Percentiles rank a stretch among this genome's conserved stretches.
phyloP scores from a whole-genome alignment of 2,888 invertebrate species.

The Eupithecia subumbrata region DNA sequence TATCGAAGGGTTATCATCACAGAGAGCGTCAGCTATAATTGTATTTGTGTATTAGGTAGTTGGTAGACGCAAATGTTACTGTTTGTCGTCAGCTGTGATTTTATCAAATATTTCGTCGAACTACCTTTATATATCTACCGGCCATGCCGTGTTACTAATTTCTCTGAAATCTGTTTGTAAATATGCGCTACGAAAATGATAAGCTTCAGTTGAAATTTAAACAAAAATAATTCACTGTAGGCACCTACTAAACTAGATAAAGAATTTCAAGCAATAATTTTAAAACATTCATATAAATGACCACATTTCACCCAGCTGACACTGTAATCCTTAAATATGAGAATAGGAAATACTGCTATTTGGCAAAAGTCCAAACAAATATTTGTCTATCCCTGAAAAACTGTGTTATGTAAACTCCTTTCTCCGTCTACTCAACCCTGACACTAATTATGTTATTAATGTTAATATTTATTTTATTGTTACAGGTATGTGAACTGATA shows the following conservation, averaged over 20 bases:
- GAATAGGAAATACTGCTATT: slow-evolving; percentile 29
- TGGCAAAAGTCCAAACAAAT: slow-evolving; percentile 40
- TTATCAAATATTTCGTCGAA: slow-evolving; percentile 1
- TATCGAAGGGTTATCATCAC: slow-evolving; percentile 41
- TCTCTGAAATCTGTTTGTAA: background rate
- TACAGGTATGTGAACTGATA: slow-evolving; percentile 51
- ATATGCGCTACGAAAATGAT: background rate
- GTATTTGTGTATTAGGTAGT: background rate
- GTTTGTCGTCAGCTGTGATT: slow-evolving; percentile 16
- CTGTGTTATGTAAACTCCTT: slow-evolving; percentile 48
- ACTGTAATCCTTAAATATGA: slow-evolving; percentile 33
- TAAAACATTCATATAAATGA: background rate
- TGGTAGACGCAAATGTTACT: slow-evolving; percentile 23
- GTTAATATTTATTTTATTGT: slow-evolving; percentile 46
- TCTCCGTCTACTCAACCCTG: slow-evolving; percentile 44
- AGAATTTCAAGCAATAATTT: background rate
- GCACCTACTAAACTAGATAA: background rate
- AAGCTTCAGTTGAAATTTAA: background rate
- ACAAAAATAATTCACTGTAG: background rate
- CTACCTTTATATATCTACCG: background rate
- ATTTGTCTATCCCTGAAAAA: slow-evolving; percentile 46
- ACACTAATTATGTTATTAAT: slow-evolving; percentile 48
- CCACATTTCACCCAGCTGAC: slow-evolving; percentile 5
- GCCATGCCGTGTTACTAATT: background rate
- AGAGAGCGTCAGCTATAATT: background rate